phyloP scores from a whole-genome alignment of 2,797 vertebrate genomes.

The Hipposideros larvatus region DNA sequence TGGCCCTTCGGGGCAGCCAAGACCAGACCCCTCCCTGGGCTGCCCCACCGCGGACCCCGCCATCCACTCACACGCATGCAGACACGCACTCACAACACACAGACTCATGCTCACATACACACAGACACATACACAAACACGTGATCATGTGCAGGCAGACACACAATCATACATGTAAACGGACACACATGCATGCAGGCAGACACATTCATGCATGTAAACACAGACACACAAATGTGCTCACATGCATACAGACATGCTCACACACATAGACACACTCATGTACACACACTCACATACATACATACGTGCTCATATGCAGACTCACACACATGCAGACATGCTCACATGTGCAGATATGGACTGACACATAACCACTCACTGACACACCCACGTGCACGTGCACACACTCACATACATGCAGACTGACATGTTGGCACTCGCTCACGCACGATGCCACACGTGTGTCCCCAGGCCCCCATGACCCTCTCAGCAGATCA shows the following conservation, averaged over 20 bases:
- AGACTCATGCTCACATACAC: neutral
- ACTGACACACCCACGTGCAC: too few relatives aligned
- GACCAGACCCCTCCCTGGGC: neutral
- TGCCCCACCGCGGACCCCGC: accelerated
- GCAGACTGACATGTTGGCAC: too few relatives aligned
- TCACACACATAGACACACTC: neutral
- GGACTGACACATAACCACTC: too few relatives aligned
- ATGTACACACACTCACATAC: neutral
- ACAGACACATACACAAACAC: neutral
- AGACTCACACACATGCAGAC: neutral
- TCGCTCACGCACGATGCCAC: neutral
- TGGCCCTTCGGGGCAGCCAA: neutral
- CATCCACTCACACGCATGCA: accelerated
- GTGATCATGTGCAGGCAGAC: neutral
- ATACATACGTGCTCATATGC: too few relatives aligned
- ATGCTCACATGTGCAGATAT: neutral
- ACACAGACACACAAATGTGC: too few relatives aligned
- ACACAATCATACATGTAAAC: neutral
- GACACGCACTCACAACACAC: accelerated
- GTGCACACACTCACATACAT: neutral
- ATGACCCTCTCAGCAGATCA: accelerated
- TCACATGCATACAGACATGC: accelerated
- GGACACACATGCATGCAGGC: neutral
- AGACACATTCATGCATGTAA: neutral
- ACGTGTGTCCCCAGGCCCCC: neutral